Evolutionary conservation across 1,140 invertebrate genomes (phyloP).

Genomic region (Pseudomyrmex gracilis): DNA sequence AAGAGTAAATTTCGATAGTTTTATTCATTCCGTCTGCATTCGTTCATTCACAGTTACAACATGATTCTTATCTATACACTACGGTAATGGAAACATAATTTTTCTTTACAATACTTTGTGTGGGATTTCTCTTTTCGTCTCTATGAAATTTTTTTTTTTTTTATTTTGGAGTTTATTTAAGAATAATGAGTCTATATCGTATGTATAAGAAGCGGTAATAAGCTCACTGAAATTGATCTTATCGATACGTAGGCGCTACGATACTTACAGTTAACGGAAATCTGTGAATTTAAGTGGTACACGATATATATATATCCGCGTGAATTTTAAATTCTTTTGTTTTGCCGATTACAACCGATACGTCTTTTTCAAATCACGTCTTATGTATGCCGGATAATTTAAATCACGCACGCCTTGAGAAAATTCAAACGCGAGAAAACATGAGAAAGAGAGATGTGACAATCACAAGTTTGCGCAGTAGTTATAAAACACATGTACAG

Average conservation of each 20-base stretch:
- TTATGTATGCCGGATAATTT: no score
- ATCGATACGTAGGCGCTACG: slow-evolving; percentile 15
- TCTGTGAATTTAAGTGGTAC: slow-evolving; percentile 1
- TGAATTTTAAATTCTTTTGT: slow-evolving; percentile 36
- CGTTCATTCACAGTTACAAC: slow-evolving; percentile 41
- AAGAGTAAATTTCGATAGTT: slow-evolving; percentile 39
- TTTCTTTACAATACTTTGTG: slow-evolving; percentile 44
- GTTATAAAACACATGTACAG: background rate
- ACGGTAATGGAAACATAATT: slow-evolving; percentile 35
- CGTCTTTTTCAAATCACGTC: background rate
- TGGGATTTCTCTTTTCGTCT: background rate
- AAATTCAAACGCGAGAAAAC: background rate
- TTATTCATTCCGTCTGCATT: slow-evolving; percentile 51
- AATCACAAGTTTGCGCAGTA: background rate
- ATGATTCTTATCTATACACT: slow-evolving; percentile 34
- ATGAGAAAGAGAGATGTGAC: background rate
- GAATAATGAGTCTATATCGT: slow-evolving; percentile 15
- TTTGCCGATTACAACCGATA: background rate
- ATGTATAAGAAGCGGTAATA: slow-evolving; percentile 50
- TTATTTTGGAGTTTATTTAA: background rate
- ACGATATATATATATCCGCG: slow-evolving; percentile 17
- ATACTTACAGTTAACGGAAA: slow-evolving; percentile 21
- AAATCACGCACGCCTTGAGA: background rate
- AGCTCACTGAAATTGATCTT: slow-evolving; percentile 54
- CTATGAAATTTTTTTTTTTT: slow-evolving; percentile 43